Conservation (phyloP, 2,113 vertebrate genomes). For the Pelmatolapia mariae region DNA sequence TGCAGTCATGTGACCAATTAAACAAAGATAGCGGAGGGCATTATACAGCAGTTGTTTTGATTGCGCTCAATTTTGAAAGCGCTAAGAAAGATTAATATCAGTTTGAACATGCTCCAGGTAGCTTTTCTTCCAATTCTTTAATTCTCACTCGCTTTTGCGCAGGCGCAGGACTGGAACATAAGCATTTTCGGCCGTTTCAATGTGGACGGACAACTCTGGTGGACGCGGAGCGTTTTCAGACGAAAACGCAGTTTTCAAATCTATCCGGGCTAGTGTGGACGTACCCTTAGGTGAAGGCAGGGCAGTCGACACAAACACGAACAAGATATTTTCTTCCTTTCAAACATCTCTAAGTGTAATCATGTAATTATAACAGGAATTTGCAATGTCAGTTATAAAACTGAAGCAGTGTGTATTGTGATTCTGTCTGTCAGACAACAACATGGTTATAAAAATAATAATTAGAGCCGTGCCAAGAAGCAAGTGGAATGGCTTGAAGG, state of each 20-base stretch:
- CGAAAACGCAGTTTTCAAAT: not conserved
- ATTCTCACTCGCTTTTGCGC: accelerated
- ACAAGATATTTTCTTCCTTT: not conserved
- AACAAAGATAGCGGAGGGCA: not conserved
- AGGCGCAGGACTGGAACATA: not conserved
- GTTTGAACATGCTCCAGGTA: not conserved
- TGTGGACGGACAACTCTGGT: no score
- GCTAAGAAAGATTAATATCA: not conserved
- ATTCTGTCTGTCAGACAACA: not conserved
- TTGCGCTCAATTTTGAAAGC: not conserved
- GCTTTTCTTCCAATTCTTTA: not conserved
- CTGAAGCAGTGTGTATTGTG: not conserved
- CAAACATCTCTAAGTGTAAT: not conserved
- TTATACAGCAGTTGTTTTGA: not conserved
- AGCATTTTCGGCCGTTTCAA: not conserved
- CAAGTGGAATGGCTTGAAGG: not conserved
- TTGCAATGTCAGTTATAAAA: not conserved
- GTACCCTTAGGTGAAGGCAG: not conserved
- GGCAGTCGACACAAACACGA: not conserved
- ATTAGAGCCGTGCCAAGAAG: not conserved
- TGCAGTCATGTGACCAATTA: not conserved
- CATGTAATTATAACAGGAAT: not conserved
- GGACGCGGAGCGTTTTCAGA: no score
- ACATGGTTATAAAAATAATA: not conserved
- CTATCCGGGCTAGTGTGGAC: not conserved